Percentiles rank a stretch among this genome's conserved stretches.
Conservation (phyloP, 2,797 vertebrate genomes). For the Clangula hyemalis region DNA sequence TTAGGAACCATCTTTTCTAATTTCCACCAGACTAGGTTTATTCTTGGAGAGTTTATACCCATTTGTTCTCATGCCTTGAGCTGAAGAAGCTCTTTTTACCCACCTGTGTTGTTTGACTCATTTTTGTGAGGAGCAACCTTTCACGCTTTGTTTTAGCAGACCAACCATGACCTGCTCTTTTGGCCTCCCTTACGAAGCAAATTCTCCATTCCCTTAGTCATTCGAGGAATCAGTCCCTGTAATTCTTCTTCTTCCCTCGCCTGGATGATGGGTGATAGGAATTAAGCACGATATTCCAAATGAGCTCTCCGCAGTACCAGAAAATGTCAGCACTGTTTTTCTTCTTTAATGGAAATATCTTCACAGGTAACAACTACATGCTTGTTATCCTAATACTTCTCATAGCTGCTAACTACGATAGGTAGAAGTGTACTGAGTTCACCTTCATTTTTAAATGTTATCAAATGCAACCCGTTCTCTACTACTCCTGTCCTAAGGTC, state of each 20-base stretch:
- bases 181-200: neutral
- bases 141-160: neutral
- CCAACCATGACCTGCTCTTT: neutral
- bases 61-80: conserved; percentile 29
- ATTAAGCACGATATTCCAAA: neutral
- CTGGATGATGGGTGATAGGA: neutral
- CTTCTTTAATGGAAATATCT: neutral
- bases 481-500: neutral
- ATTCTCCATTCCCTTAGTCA: neutral
- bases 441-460: neutral
- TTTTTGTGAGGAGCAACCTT: neutral
- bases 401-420: neutral
- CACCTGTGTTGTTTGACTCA: neutral
- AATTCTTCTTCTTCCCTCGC: neutral
- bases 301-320: neutral
- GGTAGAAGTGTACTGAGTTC: neutral
- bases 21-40: conserved; percentile 55
- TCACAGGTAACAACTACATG: neutral
- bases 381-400: neutral
- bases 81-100: neutral
- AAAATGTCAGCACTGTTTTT: neutral
- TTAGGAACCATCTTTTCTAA: conserved; percentile 63
- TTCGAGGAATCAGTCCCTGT: neutral
- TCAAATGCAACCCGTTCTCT: neutral
- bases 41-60: conserved; percentile 48